These are phyloP conservation scores for Dryoscopus gambensis DNA, from an alignment of 2,113 vertebrate genomes.

Conservation along the genomic window DNA sequence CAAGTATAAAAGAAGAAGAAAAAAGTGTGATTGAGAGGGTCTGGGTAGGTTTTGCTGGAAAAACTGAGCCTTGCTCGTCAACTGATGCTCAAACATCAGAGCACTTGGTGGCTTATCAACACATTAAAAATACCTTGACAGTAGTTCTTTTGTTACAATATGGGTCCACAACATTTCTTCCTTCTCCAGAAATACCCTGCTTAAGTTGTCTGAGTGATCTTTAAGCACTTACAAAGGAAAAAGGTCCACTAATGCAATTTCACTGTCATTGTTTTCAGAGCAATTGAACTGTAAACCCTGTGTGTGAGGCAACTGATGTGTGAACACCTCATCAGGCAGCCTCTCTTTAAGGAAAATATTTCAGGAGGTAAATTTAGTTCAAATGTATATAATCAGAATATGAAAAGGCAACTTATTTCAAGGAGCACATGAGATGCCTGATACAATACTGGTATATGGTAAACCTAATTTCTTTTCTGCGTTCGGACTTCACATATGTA, in stretches of 20 bases:
- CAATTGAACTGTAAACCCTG: constrained; percentile 25
- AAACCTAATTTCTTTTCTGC: not conserved
- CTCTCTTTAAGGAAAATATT: constrained; percentile 1
- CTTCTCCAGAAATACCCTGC: not conserved
- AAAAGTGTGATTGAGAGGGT: fast-evolving
- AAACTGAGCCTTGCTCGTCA: not conserved
- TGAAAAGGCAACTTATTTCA: not conserved
- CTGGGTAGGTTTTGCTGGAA: not conserved
- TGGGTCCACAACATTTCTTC: not conserved
- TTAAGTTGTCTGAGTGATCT: not conserved
- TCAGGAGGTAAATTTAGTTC: not conserved
- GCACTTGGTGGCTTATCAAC: not conserved
- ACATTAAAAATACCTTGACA: not conserved
- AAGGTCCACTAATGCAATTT: constrained; percentile 23
- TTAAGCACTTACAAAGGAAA: not conserved
- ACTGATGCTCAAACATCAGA: not conserved
- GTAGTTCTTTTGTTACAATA: not conserved
- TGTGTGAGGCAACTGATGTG: not conserved
- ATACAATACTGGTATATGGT: not conserved
- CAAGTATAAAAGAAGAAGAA: not conserved
- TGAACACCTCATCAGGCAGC: not conserved
- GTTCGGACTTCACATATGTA: not conserved
- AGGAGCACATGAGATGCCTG: not conserved
- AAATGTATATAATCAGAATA: not conserved
- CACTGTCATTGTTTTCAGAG: constrained; percentile 20